A percentile compares a stretch with the other conserved stretches of the same genome.
These are phyloP conservation scores for Schrankia costaestrigalis DNA, from an alignment of 2,888 invertebrate genomes.

Conservation along the genomic window DNA sequence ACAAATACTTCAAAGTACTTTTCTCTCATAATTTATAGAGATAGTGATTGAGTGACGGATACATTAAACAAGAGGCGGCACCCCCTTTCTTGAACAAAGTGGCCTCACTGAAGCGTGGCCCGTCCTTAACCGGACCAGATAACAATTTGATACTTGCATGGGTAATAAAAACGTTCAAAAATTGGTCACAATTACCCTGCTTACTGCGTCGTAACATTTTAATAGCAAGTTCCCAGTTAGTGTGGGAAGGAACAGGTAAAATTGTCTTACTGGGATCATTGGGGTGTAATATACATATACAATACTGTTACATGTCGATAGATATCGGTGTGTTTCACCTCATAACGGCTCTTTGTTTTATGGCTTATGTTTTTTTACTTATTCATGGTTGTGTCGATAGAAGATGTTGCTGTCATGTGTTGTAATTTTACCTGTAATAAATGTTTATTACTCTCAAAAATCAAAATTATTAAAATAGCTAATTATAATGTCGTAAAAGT, in stretches of 20 bases:
- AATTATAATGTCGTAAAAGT: too few relatives aligned
- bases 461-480: too few relatives aligned
- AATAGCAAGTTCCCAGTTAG: conserved; percentile 62
- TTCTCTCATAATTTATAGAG: too few relatives aligned
- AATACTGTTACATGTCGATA: conserved; percentile 4
- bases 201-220: conserved; percentile 73
- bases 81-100: conserved; percentile 39
- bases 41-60: conserved; percentile 12
- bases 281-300: conserved; percentile 5
- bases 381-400: too few relatives aligned
- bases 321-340: conserved; percentile 13
- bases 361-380: too few relatives aligned
- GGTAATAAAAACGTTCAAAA: conserved; percentile 72
- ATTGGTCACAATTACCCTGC: conserved; percentile 74
- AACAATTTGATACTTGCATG: conserved; percentile 70
- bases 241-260: conserved; percentile 56
- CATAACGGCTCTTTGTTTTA: conserved; percentile 4
- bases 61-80: conserved; percentile 18
- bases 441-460: too few relatives aligned
- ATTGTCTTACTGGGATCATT: conserved; percentile 11
- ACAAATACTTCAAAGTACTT: too few relatives aligned
- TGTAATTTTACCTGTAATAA: too few relatives aligned
- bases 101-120: conserved; percentile 43
- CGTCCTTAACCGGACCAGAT: conserved; percentile 50
- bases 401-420: too few relatives aligned